Evolutionary conservation across 2,888 invertebrate genomes (phyloP), one percentile per base, ranked within the genome.

Genomic region (Rhynchonema sp.): DNA sequence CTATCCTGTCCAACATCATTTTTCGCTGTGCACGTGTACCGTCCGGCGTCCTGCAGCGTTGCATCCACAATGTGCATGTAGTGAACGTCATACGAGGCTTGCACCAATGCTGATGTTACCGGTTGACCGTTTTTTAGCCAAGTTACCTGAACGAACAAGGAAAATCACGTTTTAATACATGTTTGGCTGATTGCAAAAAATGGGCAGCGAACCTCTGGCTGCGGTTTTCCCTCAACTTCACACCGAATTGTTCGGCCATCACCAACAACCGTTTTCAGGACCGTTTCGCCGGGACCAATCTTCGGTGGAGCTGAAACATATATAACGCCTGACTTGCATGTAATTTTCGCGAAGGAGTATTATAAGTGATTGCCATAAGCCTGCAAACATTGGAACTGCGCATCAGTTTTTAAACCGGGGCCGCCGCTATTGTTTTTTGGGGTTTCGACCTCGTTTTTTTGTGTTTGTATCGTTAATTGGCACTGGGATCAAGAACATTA

Each of bases 11-110:
- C 81, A 66, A 78, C 79, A 52, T 74, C 68, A 66, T 82, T 83
- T 52, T 69, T 73, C 1, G 79, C 81, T 23, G 76, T 66, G 66
- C 83, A 83, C 1, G 75, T 77, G 67, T 81, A 83, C 27, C 54
- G 74, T 0, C 82, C 82, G 23, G 30, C 55, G 30, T 55, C 55
- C 6, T 28, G 1, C 13, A 30, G 29, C 30, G 29, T 55, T 27
- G 67, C 66, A 29, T 67, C 64, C 55, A 64, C 63, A 46, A 73
- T 58, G 62, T 69, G 68, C 49, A 70, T 60, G 59, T 66, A 67
- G 55, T 66, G 64, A 22, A 64, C 60, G 46, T 60, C 61, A 28
- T 60, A 62, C 3, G 64, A 59, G 28, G 60, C 60, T 46, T 66
- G 65, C 17, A 64, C 57, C n/a, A 66, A 60, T 13, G 63, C 64